Conservation (phyloP, 2,888 invertebrate species). For the Ernsta delagoae region DNA sequence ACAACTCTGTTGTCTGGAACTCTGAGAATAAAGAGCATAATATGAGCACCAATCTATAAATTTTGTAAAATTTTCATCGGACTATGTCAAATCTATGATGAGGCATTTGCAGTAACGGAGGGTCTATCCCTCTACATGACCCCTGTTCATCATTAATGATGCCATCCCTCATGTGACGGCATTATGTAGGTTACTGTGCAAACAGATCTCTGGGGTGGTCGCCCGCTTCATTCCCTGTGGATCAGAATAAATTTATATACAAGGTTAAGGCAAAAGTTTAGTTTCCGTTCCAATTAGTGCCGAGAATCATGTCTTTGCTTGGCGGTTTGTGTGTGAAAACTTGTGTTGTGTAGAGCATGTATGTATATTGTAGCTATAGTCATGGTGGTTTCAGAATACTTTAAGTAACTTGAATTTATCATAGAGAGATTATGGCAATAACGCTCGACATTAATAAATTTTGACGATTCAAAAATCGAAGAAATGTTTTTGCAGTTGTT, state of each 20-base stretch:
- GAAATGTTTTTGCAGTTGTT: too few relatives aligned
- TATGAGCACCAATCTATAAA: too few relatives aligned
- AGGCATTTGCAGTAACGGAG: too few relatives aligned
- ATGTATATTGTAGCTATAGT: not conserved
- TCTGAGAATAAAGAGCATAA: too few relatives aligned
- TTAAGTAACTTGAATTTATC: too few relatives aligned
- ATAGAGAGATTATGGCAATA: too few relatives aligned
- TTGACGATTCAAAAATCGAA: too few relatives aligned
- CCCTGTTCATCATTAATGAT: slow-evolving; percentile 79
- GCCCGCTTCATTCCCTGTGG: slow-evolving; percentile 47
- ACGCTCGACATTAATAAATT: too few relatives aligned
- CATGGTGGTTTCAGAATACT: too few relatives aligned
- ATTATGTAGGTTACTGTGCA: slow-evolving; percentile 84
- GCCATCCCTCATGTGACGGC: slow-evolving; percentile 73
- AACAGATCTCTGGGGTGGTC: slow-evolving; percentile 73
- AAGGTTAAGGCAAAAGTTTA: slow-evolving; percentile 47
- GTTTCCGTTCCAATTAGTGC: slow-evolving; percentile 8
- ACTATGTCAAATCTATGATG: too few relatives aligned
- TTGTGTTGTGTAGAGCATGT: not conserved
- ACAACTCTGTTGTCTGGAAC: too few relatives aligned
- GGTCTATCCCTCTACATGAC: slow-evolving; percentile 71
- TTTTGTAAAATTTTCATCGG: too few relatives aligned
- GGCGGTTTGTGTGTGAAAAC: not conserved
- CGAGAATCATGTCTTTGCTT: not conserved
- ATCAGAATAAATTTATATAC: slow-evolving; percentile 25